A percentile compares a stretch with the other conserved stretches of the same genome.
These are phyloP conservation scores for Spilogale gracilis DNA, from an alignment of 2,113 vertebrate genomes.

Conservation along the genomic window DNA sequence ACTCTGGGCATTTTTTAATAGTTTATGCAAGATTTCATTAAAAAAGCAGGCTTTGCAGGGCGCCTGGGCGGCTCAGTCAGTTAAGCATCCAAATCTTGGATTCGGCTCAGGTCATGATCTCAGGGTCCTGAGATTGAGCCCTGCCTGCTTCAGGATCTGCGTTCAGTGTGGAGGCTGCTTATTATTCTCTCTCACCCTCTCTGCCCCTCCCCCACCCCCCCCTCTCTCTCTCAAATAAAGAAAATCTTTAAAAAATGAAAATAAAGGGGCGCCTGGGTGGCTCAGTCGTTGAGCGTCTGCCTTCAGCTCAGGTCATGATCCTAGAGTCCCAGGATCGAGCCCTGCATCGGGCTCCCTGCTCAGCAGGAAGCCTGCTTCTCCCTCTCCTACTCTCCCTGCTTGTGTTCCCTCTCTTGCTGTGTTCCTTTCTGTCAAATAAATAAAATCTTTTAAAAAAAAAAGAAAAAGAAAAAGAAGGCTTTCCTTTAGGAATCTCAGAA, in stretches of 20 bases:
- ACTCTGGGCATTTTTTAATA: constrained; percentile 43
- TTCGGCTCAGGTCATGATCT: not conserved
- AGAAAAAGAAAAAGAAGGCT: not conserved
- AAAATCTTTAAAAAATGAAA: not conserved
- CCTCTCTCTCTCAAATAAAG: not conserved
- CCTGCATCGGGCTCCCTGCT: no score
- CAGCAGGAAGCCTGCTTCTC: no score
- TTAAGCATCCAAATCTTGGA: not conserved
- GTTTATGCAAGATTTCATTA: constrained; percentile 36
- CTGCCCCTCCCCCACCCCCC: not conserved
- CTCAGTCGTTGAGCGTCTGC: no score
- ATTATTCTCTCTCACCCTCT: not conserved
- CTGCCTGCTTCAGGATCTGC: not conserved
- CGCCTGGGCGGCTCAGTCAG: not conserved
- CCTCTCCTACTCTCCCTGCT: no score
- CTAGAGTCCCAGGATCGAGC: no score
- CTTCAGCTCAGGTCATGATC: no score
- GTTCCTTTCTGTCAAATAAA: not conserved
- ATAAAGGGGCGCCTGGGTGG: no score
- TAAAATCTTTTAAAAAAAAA: not conserved
- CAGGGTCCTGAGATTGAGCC: not conserved
- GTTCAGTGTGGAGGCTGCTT: not conserved
- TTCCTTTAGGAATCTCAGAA: not conserved
- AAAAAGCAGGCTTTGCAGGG: not conserved
- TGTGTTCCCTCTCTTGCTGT: no score